Evolutionary conservation across 2,113 vertebrate species (phyloP).

Genomic region (Fregetta grallaria): DNA sequence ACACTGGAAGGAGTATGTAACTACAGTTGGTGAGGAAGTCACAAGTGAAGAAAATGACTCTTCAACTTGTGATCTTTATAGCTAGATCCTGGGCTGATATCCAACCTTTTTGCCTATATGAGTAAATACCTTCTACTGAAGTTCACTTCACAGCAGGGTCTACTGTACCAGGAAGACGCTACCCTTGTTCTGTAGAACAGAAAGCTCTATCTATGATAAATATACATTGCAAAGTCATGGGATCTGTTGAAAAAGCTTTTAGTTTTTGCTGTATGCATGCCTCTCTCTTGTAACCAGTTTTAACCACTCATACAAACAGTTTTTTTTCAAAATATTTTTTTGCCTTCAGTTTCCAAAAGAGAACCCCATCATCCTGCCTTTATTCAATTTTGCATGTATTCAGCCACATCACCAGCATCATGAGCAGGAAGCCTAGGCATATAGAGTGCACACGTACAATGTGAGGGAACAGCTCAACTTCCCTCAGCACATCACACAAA

Average conservation of each 20-base stretch:
- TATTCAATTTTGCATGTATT: not conserved
- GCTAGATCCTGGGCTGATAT: not conserved
- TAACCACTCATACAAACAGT: not conserved
- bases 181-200: not conserved
- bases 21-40: not conserved
- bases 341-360: not conserved
- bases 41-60: not conserved
- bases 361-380: not conserved
- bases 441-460: rapidly evolving
- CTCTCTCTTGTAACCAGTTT: not conserved
- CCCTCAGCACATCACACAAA: not conserved
- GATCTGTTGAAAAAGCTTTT: not conserved
- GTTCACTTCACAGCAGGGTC: not conserved
- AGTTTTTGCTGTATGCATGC: not conserved
- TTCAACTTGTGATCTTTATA: not conserved
- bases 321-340: not conserved
- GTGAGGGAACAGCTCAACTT: not conserved
- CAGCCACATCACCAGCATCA: not conserved
- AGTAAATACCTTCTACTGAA: not conserved
- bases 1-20: not conserved
- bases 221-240: rapidly evolving
- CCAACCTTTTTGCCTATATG: not conserved
- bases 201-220: not conserved
- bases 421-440: not conserved
- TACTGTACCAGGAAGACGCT: not conserved